Base-by-base conservation (phyloP, 1,140 invertebrate genomes). In the Dysdera silvatica region DNA sequence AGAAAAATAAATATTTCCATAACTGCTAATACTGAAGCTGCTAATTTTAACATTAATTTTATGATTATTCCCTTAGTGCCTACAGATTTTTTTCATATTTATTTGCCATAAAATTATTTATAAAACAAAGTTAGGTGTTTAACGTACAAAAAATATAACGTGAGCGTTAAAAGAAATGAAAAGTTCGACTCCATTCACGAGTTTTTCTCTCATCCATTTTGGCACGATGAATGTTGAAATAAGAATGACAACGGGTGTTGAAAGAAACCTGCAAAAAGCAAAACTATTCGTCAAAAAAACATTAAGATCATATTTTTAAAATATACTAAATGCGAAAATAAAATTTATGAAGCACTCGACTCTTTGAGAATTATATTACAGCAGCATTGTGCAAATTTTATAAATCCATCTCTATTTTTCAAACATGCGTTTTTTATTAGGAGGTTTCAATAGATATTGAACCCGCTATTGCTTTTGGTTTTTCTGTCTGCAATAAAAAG, bases 171-270 rank as follows among this genome's bases (percentile, higher is more conserved):
- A 83, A 16, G 85, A 81, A 20, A 92, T 85, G 54, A 84, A 82
- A 29, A 87, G 78, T 16, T 90, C 80, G 4, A 91, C 86, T 14
- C 84, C 87, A 66, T 85, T 87, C 0, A 91, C 87, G 0, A 91
- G 84, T 69, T 89, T 93, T 72, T 94, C 91, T 66, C 92, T 75
- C n/a, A 92, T 84, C 90, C 90, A 95, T 75, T 86, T 85, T 74
- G 90, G 87, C 53, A 95, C 84, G 47, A 87, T 83, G 65, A 84
- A 82, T 71, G 89, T 91, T 1, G 88, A 85, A n/a, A 87, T 83
- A 0, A 95, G 71, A 54, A 92, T 86, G 41, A 89, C 82, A 2
- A 87, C 76, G 0, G 88, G 88, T 2, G 85, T 86, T 2, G 88
- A 84, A 70, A 86, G 82, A 75, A 91, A 86, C 82, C 82, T 84